These are phyloP conservation scores for Drosophila tristis DNA, from an alignment of 1,140 invertebrate genomes.

Conservation along the genomic window DNA sequence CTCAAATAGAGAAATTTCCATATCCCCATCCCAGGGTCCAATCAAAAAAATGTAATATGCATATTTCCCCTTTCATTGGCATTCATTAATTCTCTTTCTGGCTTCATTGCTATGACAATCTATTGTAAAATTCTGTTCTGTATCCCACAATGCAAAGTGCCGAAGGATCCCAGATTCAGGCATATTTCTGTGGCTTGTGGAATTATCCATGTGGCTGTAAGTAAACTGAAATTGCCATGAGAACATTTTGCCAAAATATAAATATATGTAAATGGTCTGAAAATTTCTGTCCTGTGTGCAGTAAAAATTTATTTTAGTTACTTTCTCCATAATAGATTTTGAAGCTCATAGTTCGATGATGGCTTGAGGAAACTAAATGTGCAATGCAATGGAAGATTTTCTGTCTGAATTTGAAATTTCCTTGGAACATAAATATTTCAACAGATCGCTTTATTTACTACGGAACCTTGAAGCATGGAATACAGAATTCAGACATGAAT, in stretches of 20 bases:
- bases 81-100: background rate
- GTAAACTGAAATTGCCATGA: background rate
- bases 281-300: slow-evolving; percentile 34
- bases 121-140: slow-evolving; percentile 10
- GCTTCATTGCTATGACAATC: slow-evolving; percentile 15
- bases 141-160: slow-evolving; percentile 7
- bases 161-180: background rate
- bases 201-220: slow-evolving; percentile 3
- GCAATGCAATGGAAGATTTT: no score
- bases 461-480: no score
- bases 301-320: slow-evolving; percentile 46
- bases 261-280: background rate
- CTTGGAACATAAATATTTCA: no score
- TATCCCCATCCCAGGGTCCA: slow-evolving; percentile 19
- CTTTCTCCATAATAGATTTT: slow-evolving; percentile 9
- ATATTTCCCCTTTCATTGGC: background rate
- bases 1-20: slow-evolving; percentile 5
- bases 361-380: background rate
- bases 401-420: no score
- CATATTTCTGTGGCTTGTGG: no score
- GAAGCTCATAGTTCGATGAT: slow-evolving; percentile 1
- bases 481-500: no score
- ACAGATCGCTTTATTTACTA: no score
- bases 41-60: slow-evolving; percentile 32
- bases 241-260: slow-evolving; percentile 29